Evolutionary conservation across 2,797 vertebrate genomes (phyloP).

Genomic region (Sitta carolinensis): DNA sequence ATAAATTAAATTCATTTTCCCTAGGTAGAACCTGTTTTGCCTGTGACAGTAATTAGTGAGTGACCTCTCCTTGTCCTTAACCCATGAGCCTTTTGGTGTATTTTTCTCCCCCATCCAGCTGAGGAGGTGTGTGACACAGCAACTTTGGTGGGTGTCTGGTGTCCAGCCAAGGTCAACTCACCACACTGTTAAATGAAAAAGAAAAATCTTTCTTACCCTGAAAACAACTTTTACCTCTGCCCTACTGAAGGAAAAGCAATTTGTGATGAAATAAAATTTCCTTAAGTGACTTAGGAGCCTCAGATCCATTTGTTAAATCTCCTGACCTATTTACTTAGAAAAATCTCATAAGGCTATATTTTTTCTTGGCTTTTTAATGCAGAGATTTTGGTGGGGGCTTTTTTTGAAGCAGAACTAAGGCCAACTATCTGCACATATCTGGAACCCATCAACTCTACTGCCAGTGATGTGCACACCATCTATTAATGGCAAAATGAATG

Average conservation of each 20-base stretch:
- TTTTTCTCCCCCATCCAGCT: neutral
- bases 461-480: too few relatives aligned
- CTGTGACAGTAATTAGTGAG: neutral
- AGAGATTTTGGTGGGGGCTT: neutral
- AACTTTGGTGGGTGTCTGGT: neutral
- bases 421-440: neutral
- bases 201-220: neutral
- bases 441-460: neutral
- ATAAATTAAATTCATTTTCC: neutral
- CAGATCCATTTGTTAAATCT: neutral
- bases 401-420: neutral
- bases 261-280: neutral
- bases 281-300: neutral
- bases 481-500: neutral
- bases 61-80: neutral
- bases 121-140: neutral
- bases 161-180: neutral
- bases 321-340: neutral
- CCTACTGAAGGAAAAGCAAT: neutral
- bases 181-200: neutral
- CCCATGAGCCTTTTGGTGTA: rapidly evolving
- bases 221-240: neutral
- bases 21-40: neutral
- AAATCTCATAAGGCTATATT: neutral
- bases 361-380: neutral